Base-by-base conservation (phyloP, 2,888 invertebrate species). In the Prosopocoilus inquinatus region DNA sequence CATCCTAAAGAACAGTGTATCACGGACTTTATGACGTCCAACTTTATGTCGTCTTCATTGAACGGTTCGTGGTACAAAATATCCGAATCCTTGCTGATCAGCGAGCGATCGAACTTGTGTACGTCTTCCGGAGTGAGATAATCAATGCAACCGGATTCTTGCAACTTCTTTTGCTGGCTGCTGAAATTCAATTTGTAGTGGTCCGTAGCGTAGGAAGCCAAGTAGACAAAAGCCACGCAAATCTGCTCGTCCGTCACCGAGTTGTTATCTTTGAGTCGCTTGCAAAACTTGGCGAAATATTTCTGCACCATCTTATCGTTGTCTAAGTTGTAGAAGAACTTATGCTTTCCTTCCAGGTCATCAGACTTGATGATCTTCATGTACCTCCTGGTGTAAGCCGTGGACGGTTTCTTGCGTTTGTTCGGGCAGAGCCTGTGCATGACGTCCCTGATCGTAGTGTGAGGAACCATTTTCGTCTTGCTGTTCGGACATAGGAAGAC, bases 1-100 rank as follows among this genome's bases (percentile, higher is more conserved):
- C 82, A 82, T 55, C 83, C 83, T 67, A 90, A 76, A 0, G 86
- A 84, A 61, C 88, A 86, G 70, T 90, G 85, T 48, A 87, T 81
- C 0, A 89, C 77, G 11, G 82, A 79, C 63, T 81, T 81, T 0
- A 87, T 78, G 0, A 83, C 80, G 28, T 80, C 78, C 35, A 76
- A 75, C 57, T 80, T 77, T 44, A 87, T 79, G 44, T 84, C 84
- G 9, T 76, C 77, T 1, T 73, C 64, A 38, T 68, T 76, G 16
- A 67, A 68, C 0, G 82, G 78, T 47, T 81, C 79, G 28, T 72
- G 78, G 35, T 74, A 68, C 48, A 67, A 44, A 13, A 45, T 13
- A 9, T 36, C 54, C 11, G 44, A n/a, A 12, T 36, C 32, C 49
- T 15, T 47, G 3, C 39, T 16, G 11, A n/a, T 34, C 12, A 38